Conservation (phyloP, 2,888 invertebrate genomes). For the Gymnocheta viridis region DNA sequence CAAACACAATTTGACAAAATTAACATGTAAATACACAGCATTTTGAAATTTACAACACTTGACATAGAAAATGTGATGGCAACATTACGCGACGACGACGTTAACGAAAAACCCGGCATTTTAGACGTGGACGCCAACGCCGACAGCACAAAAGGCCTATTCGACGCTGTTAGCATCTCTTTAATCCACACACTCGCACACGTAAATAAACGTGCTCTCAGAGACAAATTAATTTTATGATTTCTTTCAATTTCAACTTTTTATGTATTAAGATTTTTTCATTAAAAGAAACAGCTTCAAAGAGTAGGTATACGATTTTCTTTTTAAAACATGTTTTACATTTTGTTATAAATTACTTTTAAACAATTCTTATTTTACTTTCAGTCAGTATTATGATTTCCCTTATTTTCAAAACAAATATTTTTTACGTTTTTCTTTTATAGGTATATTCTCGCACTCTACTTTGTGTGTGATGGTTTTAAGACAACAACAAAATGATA, state of each 20-base stretch:
- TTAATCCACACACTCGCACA: constrained; percentile 20
- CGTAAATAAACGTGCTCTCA: constrained; percentile 31
- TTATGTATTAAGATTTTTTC: constrained; percentile 36
- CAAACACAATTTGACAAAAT: constrained; percentile 55
- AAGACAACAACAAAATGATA: constrained; percentile 25
- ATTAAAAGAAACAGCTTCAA: neutral
- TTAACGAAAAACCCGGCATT: constrained; percentile 65
- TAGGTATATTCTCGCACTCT: constrained; percentile 38
- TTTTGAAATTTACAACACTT: constrained; percentile 64
- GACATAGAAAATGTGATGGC: constrained; percentile 68
- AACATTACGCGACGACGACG: constrained; percentile 46
- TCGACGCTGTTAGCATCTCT: constrained; percentile 60
- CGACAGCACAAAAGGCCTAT: constrained; percentile 31
- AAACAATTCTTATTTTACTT: constrained; percentile 22
- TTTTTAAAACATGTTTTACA: neutral
- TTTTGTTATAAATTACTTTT: neutral
- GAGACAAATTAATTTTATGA: constrained; percentile 52
- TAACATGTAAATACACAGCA: constrained; percentile 67
- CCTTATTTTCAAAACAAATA: constrained; percentile 37
- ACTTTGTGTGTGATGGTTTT: constrained; percentile 42
- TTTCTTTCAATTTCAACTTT: constrained; percentile 44
- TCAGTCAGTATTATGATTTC: constrained; percentile 15
- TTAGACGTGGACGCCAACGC: constrained; percentile 38
- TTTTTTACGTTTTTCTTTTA: constrained; percentile 31
- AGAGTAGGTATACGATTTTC: neutral